Conservation (phyloP, 2,797 vertebrate genomes). For the Agapornis canus region DNA sequence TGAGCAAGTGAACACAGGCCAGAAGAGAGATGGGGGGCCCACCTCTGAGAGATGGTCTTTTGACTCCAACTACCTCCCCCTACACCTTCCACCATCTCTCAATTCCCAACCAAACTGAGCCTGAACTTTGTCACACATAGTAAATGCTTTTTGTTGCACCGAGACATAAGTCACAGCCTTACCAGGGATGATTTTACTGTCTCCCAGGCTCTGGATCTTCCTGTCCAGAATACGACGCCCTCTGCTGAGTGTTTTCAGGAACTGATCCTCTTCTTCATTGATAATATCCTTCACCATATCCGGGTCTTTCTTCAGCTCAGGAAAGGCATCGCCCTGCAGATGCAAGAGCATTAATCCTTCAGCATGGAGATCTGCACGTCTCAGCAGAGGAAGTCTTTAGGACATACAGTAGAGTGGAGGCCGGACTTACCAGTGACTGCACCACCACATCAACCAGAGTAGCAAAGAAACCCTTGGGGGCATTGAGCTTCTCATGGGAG, state of each 20-base stretch:
- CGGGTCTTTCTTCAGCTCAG: conserved; percentile 94
- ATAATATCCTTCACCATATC: conserved; percentile 97
- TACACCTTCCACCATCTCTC: not conserved
- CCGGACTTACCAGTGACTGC: conserved; percentile 86
- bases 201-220: conserved; percentile 93
- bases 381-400: not conserved
- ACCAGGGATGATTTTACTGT: conserved; percentile 92
- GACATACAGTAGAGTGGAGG: not conserved
- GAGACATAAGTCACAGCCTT: not conserved
- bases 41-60: not conserved
- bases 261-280: conserved; percentile 95
- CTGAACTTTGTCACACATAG: not conserved
- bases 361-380: not conserved
- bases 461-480: conserved; percentile 92
- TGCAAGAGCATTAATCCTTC: not conserved
- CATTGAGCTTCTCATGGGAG: conserved; percentile 93
- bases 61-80: not conserved
- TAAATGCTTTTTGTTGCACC: not conserved
- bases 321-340: conserved; percentile 91
- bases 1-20: not conserved
- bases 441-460: conserved; percentile 95
- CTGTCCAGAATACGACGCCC: conserved; percentile 94
- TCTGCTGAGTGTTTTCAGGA: conserved; percentile 95
- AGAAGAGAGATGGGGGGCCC: fast-evolving
- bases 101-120: not conserved